A percentile compares a stretch with the other conserved stretches of the same genome.
Conservation (phyloP, 2,888 invertebrate species). For the Tetanocera ferruginea region DNA sequence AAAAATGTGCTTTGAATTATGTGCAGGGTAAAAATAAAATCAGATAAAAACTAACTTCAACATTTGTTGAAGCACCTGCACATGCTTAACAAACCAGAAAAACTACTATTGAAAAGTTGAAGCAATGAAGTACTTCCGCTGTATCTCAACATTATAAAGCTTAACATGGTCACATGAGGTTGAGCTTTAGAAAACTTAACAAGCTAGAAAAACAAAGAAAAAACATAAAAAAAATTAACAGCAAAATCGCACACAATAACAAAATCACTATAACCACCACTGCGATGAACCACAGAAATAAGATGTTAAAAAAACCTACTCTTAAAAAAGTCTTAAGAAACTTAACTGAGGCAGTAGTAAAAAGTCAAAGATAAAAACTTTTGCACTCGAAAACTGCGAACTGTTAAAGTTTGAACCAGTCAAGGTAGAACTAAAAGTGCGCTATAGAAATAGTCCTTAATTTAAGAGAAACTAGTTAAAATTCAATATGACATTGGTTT, state of each 20-base stretch:
- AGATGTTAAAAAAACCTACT: background rate
- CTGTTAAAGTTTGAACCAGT: background rate
- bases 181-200: conserved; percentile 12
- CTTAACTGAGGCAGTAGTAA: background rate
- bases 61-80: background rate
- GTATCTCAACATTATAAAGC: conserved; percentile 13
- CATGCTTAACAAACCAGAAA: conserved; percentile 11
- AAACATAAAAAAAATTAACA: background rate
- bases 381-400: background rate
- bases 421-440: background rate
- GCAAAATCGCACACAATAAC: background rate
- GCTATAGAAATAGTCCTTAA: too few species aligned
- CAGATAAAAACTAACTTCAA: background rate
- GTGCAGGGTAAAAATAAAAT: background rate
- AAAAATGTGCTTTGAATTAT: too few species aligned
- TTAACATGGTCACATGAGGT: conserved; percentile 1
- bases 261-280: background rate
- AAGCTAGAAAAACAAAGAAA: background rate
- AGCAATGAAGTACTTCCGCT: background rate
- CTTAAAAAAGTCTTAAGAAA: conserved; percentile 3
- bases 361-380: conserved; percentile 18
- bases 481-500: background rate
- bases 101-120: background rate
- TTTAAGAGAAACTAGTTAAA: background rate
- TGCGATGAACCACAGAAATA: background rate